These are phyloP conservation scores for Celastrina argiolus DNA, from an alignment of 2,888 invertebrate genomes.

Conservation along the genomic window DNA sequence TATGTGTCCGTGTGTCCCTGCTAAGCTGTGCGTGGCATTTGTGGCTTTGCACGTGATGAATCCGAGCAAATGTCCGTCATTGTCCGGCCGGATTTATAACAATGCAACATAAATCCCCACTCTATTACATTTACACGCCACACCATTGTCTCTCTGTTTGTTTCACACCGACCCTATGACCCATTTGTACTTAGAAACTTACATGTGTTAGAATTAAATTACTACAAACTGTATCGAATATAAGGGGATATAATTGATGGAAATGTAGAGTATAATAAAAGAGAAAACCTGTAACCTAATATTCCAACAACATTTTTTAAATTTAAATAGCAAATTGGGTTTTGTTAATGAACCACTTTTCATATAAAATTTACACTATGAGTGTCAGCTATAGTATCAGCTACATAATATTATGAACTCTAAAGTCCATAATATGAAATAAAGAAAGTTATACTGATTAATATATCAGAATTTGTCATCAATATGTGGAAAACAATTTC, in stretches of 20 bases:
- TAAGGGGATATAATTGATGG: background rate
- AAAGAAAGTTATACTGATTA: too few relatives aligned
- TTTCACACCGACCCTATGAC: background rate
- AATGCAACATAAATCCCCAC: conserved; percentile 29
- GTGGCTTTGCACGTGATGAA: conserved; percentile 52
- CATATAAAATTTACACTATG: too few relatives aligned
- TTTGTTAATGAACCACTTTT: too few relatives aligned
- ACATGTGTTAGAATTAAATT: background rate
- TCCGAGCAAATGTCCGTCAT: conserved; percentile 55
- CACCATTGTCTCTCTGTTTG: conserved; percentile 21
- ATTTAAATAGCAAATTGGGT: too few relatives aligned
- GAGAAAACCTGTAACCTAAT: too few relatives aligned
- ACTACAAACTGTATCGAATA: background rate
- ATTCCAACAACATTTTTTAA: too few relatives aligned
- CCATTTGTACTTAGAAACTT: background rate
- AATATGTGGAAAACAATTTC: too few relatives aligned
- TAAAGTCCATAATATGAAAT: too few relatives aligned
- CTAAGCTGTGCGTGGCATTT: conserved; percentile 45
- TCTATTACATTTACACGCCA: conserved; percentile 26
- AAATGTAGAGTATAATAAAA: too few relatives aligned
- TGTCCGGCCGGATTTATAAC: conserved; percentile 45
- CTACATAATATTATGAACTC: too few relatives aligned
- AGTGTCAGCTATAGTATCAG: too few relatives aligned
- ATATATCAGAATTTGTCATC: too few relatives aligned
- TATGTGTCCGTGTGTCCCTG: conserved; percentile 22